Conservation (phyloP, 2,113 vertebrate species). For the Amphiprion percula region DNA sequence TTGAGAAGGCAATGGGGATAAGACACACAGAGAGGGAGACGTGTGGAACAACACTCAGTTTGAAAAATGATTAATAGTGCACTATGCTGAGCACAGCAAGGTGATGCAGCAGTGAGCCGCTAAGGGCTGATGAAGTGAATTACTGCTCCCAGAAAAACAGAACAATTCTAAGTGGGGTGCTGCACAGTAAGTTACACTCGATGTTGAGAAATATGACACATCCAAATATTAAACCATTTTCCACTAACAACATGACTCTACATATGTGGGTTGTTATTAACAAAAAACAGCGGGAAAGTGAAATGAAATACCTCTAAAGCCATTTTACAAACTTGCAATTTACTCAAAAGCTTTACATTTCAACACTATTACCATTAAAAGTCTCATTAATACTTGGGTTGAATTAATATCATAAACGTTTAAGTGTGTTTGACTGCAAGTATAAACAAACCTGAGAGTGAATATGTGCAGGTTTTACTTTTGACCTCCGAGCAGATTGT, state of each 20-base stretch:
- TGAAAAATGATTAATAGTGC: slow-evolving; percentile 61
- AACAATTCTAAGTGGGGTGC: slow-evolving; percentile 26
- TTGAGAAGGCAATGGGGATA: slow-evolving; percentile 32
- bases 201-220: background rate
- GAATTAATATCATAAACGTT: no score
- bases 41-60: slow-evolving; percentile 9
- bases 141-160: slow-evolving; percentile 59
- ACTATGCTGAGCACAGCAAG: slow-evolving; percentile 45
- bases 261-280: background rate
- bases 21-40: slow-evolving; percentile 21
- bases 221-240: slow-evolving; percentile 9
- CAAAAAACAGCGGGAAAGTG: background rate
- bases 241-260: background rate
- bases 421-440: background rate
- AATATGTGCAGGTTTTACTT: slow-evolving; percentile 7
- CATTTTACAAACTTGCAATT: no score
- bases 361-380: no score
- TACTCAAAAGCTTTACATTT: no score
- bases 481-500: slow-evolving; percentile 3
- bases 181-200: slow-evolving; percentile 20
- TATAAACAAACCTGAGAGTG: background rate
- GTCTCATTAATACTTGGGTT: no score
- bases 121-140: slow-evolving; percentile 47
- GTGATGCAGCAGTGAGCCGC: slow-evolving; percentile 33
- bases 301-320: background rate